Conservation (phyloP, 2,113 vertebrate species). For the Rallus limicola region DNA sequence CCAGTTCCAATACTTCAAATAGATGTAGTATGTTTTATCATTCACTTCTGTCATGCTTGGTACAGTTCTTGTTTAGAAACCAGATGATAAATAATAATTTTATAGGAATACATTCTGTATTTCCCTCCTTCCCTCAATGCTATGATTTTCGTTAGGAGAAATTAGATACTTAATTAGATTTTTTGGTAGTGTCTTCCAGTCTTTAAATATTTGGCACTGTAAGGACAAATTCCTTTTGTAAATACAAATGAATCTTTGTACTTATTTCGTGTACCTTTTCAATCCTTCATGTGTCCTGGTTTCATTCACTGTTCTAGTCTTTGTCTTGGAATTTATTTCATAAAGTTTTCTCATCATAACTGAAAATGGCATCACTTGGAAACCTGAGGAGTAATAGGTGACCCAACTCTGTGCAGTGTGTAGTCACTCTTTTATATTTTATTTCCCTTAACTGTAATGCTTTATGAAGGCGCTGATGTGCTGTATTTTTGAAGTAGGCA, state of each 20-base stretch:
- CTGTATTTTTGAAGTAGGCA: neutral
- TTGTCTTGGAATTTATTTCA: neutral
- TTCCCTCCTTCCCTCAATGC: neutral
- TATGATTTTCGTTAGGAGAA: neutral
- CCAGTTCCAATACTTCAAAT: neutral
- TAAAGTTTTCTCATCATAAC: neutral
- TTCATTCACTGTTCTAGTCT: neutral
- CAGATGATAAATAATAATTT: neutral
- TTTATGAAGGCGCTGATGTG: neutral
- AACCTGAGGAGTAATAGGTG: neutral
- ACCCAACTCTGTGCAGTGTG: neutral
- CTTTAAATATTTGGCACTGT: neutral
- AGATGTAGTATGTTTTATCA: neutral
- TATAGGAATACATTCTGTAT: neutral
- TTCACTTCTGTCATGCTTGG: neutral
- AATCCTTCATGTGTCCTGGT: neutral
- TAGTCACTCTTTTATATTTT: neutral
- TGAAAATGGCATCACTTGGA: neutral
- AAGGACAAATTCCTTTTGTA: neutral
- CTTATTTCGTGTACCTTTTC: neutral
- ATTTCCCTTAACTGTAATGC: neutral
- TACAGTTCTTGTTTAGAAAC: neutral
- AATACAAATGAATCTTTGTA: neutral
- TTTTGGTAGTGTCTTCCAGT: neutral
- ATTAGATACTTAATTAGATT: neutral